A percentile compares a stretch with the other conserved stretches of the same genome.
phyloP scores from a whole-genome alignment of 2,797 vertebrate species.

The Manis crassicaudata region DNA sequence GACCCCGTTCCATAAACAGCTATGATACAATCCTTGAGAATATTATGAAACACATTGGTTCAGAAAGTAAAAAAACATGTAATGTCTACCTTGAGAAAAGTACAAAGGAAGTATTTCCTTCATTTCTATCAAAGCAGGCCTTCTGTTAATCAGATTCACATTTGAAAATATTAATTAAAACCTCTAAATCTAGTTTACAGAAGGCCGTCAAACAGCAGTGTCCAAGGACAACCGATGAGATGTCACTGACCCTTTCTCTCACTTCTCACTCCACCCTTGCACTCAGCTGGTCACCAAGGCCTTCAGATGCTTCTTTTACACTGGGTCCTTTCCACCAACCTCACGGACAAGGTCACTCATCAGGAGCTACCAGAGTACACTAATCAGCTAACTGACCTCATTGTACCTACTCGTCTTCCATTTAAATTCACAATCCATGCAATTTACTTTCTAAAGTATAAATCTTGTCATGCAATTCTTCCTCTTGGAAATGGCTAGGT shows the following conservation, averaged over 20 bases:
- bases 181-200: not conserved
- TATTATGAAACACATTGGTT: not conserved
- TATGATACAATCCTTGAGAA: not conserved
- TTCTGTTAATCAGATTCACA: not conserved
- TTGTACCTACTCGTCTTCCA: accelerated
- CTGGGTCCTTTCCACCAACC: not conserved
- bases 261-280: not conserved
- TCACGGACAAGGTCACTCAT: not conserved
- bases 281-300: not conserved
- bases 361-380: not conserved
- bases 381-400: not conserved
- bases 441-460: not conserved
- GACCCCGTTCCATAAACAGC: not conserved
- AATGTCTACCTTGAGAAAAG: not conserved
- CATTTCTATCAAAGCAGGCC: not conserved
- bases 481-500: not conserved
- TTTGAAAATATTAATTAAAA: not conserved
- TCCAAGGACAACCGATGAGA: not conserved
- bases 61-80: not conserved
- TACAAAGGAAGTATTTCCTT: not conserved
- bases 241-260: not conserved
- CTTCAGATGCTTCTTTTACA: not conserved
- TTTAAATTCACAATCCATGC: not conserved
- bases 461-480: not conserved
- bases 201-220: not conserved